A percentile compares a stretch with the other conserved stretches of the same genome.
Conservation (phyloP, 2,797 vertebrate genomes). For the Muscicapa comitata region DNA sequence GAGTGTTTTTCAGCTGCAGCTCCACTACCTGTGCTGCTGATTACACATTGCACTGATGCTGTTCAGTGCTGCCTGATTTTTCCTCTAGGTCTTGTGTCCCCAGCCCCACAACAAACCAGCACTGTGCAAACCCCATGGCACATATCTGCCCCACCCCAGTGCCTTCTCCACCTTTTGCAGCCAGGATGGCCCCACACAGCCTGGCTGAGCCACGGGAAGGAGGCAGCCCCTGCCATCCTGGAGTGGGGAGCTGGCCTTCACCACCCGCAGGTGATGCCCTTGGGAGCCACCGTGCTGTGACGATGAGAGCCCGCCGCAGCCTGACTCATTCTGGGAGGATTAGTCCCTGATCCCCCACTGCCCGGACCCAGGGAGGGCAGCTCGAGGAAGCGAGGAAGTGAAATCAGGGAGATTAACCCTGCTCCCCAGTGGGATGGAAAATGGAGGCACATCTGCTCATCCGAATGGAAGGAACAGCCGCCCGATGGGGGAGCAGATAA, state of each 20-base stretch:
- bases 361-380: neutral
- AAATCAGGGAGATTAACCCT: conserved; percentile 56
- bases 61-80: neutral
- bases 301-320: neutral
- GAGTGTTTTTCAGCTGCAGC: neutral
- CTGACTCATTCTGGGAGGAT: conserved; percentile 10
- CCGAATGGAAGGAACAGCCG: neutral
- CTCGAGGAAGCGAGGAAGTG: neutral
- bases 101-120: neutral
- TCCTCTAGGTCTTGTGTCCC: neutral
- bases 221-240: neutral
- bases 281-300: fast-evolving
- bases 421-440: conserved; percentile 1
- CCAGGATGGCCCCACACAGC: neutral
- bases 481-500: neutral
- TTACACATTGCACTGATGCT: neutral
- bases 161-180: neutral
- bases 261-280: neutral
- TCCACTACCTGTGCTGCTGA: neutral
- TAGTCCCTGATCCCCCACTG: neutral
- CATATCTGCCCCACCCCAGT: fast-evolving
- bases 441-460: conserved; percentile 35
- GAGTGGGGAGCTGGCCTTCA: neutral
- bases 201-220: neutral
- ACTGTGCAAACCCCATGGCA: neutral